Evolutionary conservation across 2,113 vertebrate genomes (phyloP).

Genomic region (Ibidorhyncha struthersii): DNA sequence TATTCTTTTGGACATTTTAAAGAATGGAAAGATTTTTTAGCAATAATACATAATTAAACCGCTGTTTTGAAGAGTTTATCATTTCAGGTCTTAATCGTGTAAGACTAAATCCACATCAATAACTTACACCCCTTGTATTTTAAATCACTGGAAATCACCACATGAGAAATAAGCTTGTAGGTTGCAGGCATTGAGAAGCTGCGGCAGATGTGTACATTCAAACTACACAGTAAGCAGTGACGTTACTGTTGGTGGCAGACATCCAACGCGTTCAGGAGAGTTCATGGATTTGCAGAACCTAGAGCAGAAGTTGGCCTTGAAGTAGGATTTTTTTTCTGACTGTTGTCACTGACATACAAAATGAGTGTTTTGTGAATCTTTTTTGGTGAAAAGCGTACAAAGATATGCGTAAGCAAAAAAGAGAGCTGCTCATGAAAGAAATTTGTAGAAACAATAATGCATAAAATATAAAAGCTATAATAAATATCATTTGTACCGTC

Average conservation of each 20-base stretch:
- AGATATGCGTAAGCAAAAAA: neutral
- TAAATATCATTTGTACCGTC: neutral
- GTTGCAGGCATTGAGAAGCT: neutral
- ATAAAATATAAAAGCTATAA: neutral
- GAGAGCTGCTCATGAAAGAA: neutral
- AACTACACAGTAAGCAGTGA: neutral
- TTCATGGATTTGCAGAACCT: neutral
- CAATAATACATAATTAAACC: neutral
- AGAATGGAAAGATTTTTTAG: neutral
- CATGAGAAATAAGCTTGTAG: neutral
- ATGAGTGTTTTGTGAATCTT: neutral
- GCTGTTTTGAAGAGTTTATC: neutral
- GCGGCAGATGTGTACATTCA: accelerated
- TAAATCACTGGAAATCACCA: neutral
- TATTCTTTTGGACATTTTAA: neutral
- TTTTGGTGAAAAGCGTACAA: neutral
- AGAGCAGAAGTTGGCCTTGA: neutral
- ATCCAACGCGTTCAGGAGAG: accelerated
- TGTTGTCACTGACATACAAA: neutral
- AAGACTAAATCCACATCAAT: neutral
- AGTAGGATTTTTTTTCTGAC: neutral
- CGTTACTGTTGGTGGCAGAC: neutral
- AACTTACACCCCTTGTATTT: neutral
- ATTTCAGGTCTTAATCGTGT: neutral
- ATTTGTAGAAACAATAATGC: neutral